Evolutionary conservation across 2,797 vertebrate genomes (phyloP).

Genomic region (Microchirus variegatus): DNA sequence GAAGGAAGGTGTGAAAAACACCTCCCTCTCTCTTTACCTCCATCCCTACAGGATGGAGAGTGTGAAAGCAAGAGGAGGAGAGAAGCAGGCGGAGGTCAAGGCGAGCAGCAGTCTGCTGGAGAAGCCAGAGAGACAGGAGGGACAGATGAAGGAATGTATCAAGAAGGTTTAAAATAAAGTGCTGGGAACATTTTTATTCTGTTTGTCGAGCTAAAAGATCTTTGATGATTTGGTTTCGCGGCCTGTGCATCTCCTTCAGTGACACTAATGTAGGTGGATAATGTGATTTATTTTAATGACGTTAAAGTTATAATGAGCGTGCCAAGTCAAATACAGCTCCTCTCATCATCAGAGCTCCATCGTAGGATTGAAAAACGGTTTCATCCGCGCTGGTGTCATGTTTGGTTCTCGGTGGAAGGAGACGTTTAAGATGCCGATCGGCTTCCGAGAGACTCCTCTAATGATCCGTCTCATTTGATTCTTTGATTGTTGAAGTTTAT

Average conservation of each 20-base stretch:
- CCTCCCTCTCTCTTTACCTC: conserved; percentile 59
- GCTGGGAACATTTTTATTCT: conserved; percentile 18
- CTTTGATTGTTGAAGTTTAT: too few species aligned
- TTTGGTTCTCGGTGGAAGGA: not conserved
- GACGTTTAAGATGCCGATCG: too few species aligned
- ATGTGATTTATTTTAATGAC: conserved; percentile 21
- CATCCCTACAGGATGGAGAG: conserved; percentile 63
- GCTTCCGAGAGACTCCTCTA: too few species aligned
- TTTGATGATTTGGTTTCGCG: not conserved
- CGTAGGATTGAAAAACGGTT: not conserved
- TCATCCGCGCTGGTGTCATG: too few species aligned
- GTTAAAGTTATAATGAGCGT: conserved; percentile 16
- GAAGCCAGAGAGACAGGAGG: conserved; percentile 38
- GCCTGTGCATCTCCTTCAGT: conserved; percentile 6
- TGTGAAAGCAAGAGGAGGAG: conserved; percentile 66
- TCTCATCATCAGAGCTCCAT: conserved; percentile 17
- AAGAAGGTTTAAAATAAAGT: conserved; percentile 31
- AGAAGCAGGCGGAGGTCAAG: conserved; percentile 60
- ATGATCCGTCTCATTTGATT: too few species aligned
- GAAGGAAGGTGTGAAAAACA: conserved; percentile 70
- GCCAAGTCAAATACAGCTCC: conserved; percentile 3
- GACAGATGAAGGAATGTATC: conserved; percentile 29
- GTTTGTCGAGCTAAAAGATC: conserved; percentile 6
- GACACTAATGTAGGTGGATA: conserved; percentile 12
- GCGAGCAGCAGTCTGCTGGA: conserved; percentile 40